These are phyloP conservation scores for Macrotis lagotis DNA, from an alignment of 2,113 vertebrate species.

Conservation along the genomic window DNA sequence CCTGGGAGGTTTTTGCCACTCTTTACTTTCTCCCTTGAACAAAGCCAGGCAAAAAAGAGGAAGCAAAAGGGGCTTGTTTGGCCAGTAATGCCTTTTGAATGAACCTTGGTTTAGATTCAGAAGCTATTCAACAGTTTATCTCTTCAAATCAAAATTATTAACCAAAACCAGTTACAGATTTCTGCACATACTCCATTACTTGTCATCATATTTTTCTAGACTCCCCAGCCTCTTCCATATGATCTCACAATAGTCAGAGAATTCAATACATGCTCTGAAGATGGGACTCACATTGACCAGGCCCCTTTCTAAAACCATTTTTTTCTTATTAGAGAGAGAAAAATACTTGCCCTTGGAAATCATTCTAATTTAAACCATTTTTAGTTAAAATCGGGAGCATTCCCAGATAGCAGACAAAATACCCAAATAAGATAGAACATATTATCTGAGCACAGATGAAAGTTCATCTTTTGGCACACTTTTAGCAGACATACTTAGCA, in stretches of 20 bases:
- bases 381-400: background rate
- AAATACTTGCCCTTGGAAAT: background rate
- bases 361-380: background rate
- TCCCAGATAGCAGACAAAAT: background rate
- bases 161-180: background rate
- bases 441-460: background rate
- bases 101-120: background rate
- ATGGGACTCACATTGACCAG: background rate
- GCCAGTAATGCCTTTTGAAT: background rate
- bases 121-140: background rate
- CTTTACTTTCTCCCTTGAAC: background rate
- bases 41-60: background rate
- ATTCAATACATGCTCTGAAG: background rate
- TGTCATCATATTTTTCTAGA: background rate
- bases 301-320: background rate
- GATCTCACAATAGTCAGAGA: background rate
- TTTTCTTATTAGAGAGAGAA: background rate
- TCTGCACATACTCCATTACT: background rate
- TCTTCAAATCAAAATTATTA: background rate
- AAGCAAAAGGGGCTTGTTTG: background rate
- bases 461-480: background rate
- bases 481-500: background rate
- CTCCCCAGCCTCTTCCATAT: background rate
- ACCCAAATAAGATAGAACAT: background rate
- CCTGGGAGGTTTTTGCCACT: background rate